Base-by-base conservation (phyloP, 2,888 invertebrate species). In the Molorchus minor region DNA sequence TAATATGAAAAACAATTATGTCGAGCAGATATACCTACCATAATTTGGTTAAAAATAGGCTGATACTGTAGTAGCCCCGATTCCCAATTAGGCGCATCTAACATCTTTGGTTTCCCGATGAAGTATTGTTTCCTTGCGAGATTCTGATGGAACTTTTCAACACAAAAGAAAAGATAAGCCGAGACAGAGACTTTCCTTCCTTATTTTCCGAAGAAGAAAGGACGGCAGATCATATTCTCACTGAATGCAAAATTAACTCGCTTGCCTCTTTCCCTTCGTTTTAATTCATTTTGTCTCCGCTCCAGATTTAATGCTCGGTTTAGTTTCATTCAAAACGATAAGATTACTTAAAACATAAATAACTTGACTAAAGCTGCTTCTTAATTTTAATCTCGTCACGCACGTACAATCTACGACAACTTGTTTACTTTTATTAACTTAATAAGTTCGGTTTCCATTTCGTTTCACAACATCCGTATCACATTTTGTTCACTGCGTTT, bases 131-230 rank as follows among this genome's bases (percentile, higher is more conserved):
- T 77, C 74, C 75, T 72, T 68, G 70, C 64, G 65, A 70, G 68
- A 68, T 70, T 71, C 69, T 74, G 75, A 77, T 76, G 74, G 72
- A 74, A 72, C 67, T 74, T 75, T 68, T 66, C 69, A 62, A 66
- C 74, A 76, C 75, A 77, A 76, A 74, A 73, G 75, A 71, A 67
- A 71, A 76, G 77, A 76, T 76, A 77, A 77, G 76, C 76, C 71
- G 69, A 68, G 65, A 69, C 68, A 65, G 63, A 68, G 72, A 74
- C 70, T 74, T 73, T 70, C 69, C 72, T 71, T 71, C 69, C 72
- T 71, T 71, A 72, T 72, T 69, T 75, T 70, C 70, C 68, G 68
- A 64, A 69, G 74, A 74, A 74, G 73, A 75, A 74, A 74, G 71
- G 73, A 73, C 74, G 68, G 68, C 74, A 71, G 74, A 75, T 75